phyloP scores from a whole-genome alignment of 2,113 vertebrate species.

The Heterochromis multidens region DNA sequence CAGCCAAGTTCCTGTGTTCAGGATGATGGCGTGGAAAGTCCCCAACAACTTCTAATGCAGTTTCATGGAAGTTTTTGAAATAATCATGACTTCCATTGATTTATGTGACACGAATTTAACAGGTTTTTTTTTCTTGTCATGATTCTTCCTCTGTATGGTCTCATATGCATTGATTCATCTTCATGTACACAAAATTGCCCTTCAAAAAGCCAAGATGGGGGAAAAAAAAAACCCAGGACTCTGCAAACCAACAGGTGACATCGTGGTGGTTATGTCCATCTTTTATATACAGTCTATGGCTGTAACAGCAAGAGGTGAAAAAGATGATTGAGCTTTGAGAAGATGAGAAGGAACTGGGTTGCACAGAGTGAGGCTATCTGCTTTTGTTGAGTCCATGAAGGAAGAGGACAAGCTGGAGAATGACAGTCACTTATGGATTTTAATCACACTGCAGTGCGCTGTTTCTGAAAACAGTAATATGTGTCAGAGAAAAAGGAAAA shows the following conservation, averaged over 20 bases:
- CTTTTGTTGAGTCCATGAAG: not conserved
- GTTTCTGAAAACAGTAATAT: not conserved
- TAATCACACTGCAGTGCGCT: not conserved
- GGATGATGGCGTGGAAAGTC: too few species aligned
- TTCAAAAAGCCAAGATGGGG: not conserved
- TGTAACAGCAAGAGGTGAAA: not conserved
- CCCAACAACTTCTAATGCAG: not conserved
- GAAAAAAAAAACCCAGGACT: not conserved
- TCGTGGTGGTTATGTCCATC: not conserved
- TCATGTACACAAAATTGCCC: not conserved
- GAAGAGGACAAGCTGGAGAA: slow-evolving; percentile 21
- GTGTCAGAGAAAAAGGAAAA: not conserved
- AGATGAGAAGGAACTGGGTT: not conserved
- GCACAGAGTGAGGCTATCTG: not conserved
- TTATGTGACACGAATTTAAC: not conserved
- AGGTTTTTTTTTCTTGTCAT: not conserved
- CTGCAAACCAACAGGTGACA: fast-evolving
- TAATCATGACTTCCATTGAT: not conserved
- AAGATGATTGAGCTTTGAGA: not conserved
- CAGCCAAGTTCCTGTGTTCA: too few species aligned
- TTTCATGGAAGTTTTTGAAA: not conserved
- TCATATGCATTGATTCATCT: too few species aligned
- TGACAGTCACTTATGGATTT: not conserved
- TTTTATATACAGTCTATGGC: not conserved
- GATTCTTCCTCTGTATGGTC: not conserved